phyloP scores from a whole-genome alignment of 2,888 invertebrate species.

The Cephus rjabovi region DNA sequence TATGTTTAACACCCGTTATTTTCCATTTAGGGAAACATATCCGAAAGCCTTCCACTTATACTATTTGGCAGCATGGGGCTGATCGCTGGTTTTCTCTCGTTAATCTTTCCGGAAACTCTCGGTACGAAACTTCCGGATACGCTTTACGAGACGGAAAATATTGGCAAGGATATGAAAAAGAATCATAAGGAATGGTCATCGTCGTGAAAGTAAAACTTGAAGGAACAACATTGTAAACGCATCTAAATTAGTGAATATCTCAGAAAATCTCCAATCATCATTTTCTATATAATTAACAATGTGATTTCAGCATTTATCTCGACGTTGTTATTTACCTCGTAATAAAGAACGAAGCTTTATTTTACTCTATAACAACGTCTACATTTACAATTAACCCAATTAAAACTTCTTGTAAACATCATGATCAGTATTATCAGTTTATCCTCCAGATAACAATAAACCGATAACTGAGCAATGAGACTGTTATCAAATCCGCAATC shows the following conservation, averaged over 20 bases:
- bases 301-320: neutral
- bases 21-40: conserved; percentile 47
- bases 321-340: neutral
- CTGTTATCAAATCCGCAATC: too few species aligned
- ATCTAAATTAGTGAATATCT: neutral
- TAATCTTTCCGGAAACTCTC: conserved; percentile 78
- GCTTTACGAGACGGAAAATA: conserved; percentile 75
- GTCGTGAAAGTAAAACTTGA: neutral
- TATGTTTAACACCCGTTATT: neutral
- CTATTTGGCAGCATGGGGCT: conserved; percentile 75
- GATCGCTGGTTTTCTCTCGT: conserved; percentile 72
- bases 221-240: neutral
- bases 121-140: conserved; percentile 76
- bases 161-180: conserved; percentile 44
- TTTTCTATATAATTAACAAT: neutral
- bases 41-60: conserved; percentile 71
- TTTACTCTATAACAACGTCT: neutral
- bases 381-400: neutral
- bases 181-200: neutral
- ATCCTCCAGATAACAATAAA: neutral
- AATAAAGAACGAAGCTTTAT: neutral
- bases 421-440: neutral
- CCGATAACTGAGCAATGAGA: neutral
- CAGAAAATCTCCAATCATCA: neutral
- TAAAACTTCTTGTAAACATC: neutral